Evolutionary conservation across 2,113 vertebrate species (phyloP).

Genomic region (Paracanthobrama guichenoti): DNA sequence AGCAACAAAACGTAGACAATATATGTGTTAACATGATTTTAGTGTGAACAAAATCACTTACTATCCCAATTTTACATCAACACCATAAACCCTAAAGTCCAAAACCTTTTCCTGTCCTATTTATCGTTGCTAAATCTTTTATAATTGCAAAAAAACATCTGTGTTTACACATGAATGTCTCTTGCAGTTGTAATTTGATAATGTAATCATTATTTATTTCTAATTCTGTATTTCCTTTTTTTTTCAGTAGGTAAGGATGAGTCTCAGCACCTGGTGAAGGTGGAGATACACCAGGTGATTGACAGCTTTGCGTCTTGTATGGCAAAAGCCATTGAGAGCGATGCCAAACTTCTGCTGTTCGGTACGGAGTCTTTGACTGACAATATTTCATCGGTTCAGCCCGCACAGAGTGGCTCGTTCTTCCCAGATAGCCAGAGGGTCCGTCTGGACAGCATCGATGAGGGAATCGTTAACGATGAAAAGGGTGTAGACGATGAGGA

Average conservation of each 20-base stretch:
- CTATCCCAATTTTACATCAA: too few species aligned
- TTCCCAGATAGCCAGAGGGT: slow-evolving; percentile 81
- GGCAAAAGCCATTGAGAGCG: slow-evolving; percentile 90
- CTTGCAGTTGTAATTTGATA: background rate
- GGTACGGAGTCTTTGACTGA: slow-evolving; percentile 75
- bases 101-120: background rate
- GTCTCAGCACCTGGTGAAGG: slow-evolving; percentile 80
- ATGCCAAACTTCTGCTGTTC: slow-evolving; percentile 89
- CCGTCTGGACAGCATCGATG: slow-evolving; percentile 90
- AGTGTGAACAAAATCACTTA: too few species aligned
- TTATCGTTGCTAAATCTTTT: too few species aligned
- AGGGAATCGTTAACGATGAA: slow-evolving; percentile 82
- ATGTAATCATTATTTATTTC: background rate
- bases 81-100: too few species aligned
- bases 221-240: background rate
- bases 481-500: slow-evolving; percentile 57
- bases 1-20: too few species aligned
- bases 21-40: too few species aligned
- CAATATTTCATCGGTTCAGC: slow-evolving; percentile 66
- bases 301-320: slow-evolving; percentile 88
- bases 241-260: slow-evolving; percentile 56
- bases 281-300: slow-evolving; percentile 85
- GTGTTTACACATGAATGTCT: background rate
- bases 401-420: slow-evolving; percentile 68
- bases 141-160: too few species aligned